Conservation (phyloP, 2,113 vertebrate genomes). For the Onychostoma macrolepis region DNA sequence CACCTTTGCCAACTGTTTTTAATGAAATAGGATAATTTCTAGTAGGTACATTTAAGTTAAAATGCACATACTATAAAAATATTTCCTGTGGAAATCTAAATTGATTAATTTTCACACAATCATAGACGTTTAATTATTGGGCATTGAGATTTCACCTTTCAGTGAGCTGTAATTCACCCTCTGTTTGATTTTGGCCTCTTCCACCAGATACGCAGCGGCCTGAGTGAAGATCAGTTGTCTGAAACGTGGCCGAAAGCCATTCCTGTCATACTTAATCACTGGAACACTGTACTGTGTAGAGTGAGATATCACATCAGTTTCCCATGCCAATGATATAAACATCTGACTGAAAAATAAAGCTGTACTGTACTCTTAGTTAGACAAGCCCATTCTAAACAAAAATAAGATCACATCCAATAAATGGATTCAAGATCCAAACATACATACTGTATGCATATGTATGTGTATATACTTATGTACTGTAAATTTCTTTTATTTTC, state of each 20-base stretch:
- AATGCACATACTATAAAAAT: not conserved
- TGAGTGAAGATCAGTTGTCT: constrained; percentile 87
- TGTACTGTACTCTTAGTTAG: not conserved
- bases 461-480: not conserved
- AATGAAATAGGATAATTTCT: not conserved
- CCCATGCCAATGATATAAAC: not conserved
- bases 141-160: constrained; percentile 76
- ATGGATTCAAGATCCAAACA: too few relatives aligned
- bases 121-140: not conserved
- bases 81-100: not conserved
- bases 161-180: constrained; percentile 81
- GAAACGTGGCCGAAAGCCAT: constrained; percentile 85
- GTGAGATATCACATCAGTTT: not conserved
- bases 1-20: not conserved
- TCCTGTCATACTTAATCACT: constrained; percentile 90
- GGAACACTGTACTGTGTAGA: constrained; percentile 83
- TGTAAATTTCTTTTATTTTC: not conserved
- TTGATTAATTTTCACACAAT: not conserved
- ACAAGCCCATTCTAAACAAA: not conserved
- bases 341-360: not conserved
- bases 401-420: too few relatives aligned
- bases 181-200: constrained; percentile 90
- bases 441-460: too few relatives aligned
- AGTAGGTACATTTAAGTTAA: not conserved
- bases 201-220: constrained; percentile 81